These are phyloP conservation scores for Mugil cephalus DNA, from an alignment of 2,113 vertebrate genomes.

Conservation along the genomic window DNA sequence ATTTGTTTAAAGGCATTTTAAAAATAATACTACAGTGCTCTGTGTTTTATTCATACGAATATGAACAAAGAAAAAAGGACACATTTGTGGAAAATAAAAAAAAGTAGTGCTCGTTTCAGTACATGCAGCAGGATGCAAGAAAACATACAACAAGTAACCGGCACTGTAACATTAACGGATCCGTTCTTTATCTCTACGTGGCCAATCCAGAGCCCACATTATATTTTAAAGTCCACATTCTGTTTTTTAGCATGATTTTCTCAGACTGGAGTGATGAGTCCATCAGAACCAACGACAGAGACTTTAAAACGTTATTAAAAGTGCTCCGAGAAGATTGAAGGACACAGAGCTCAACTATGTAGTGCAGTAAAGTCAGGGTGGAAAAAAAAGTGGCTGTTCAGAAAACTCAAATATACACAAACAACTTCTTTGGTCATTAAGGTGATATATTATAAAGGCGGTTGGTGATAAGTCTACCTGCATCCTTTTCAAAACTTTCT, in stretches of 20 bases:
- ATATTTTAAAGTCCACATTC: neutral
- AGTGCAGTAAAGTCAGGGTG: neutral
- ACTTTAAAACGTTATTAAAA: conserved; percentile 9
- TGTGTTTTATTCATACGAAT: conserved; percentile 29
- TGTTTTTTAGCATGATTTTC: conserved; percentile 15
- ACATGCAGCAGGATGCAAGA: conserved; percentile 30
- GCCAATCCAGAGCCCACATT: neutral
- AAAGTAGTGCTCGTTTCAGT: conserved; percentile 50
- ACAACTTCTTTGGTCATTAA: conserved; percentile 52
- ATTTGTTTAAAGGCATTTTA: conserved; percentile 19
- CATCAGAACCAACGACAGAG: neutral
- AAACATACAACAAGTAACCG: neutral
- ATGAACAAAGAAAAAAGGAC: conserved; percentile 8
- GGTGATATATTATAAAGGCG: conserved; percentile 45
- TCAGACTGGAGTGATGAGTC: neutral
- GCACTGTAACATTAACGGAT: neutral
- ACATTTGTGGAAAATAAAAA: conserved; percentile 8
- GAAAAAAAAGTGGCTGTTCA: neutral
- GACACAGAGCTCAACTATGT: neutral
- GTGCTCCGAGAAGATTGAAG: neutral
- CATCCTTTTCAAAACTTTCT: conserved; percentile 31
- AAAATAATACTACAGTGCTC: conserved; percentile 7
- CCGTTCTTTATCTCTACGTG: neutral
- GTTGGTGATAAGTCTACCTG: conserved; percentile 7
- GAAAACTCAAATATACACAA: conserved; percentile 32